Evolutionary conservation across 2,888 invertebrate species (phyloP).

Genomic region (Caenorhabditis japonica): DNA sequence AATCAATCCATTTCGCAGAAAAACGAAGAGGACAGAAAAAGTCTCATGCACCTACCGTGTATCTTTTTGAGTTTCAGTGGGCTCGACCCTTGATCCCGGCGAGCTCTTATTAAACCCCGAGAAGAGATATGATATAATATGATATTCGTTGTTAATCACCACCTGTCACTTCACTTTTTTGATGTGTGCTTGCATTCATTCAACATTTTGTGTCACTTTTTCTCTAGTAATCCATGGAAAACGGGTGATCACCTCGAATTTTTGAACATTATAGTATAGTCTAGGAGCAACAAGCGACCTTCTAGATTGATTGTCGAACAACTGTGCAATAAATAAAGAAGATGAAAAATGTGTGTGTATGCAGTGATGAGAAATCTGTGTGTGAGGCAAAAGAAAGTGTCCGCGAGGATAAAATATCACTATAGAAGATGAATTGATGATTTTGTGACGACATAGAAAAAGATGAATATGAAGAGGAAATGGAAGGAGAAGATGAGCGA

Average conservation of each 20-base stretch:
- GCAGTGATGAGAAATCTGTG: conserved; percentile 24
- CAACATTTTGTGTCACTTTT: conserved; percentile 27
- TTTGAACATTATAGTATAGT: conserved; percentile 24
- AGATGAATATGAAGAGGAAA: too few species aligned
- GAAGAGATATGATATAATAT: conserved; percentile 42
- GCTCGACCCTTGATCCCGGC: conserved; percentile 21
- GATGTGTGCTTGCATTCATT: too few species aligned
- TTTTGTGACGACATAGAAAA: conserved; percentile 39
- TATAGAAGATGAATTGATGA: conserved; percentile 39
- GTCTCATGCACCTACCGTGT: conserved; percentile 23
- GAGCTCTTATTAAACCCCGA: conserved; percentile 30
- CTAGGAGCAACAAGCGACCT: conserved; percentile 17
- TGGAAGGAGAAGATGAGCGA: conserved; percentile 17
- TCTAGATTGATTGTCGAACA: conserved; percentile 26
- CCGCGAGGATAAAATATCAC: conserved; percentile 48
- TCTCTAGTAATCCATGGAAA: conserved; percentile 12
- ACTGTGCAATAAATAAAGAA: conserved; percentile 51
- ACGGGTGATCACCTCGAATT: conserved; percentile 1
- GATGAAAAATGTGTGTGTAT: conserved; percentile 42
- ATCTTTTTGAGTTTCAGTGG: conserved; percentile 34
- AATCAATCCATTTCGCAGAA: too few species aligned
- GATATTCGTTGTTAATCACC: conserved; percentile 44
- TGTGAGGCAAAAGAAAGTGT: conserved; percentile 37
- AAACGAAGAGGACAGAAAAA: conserved; percentile 28
- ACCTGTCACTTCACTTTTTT: conserved; percentile 21